Base-by-base conservation (phyloP, 2,113 vertebrate species). In the Porphyrio hochstetteri region DNA sequence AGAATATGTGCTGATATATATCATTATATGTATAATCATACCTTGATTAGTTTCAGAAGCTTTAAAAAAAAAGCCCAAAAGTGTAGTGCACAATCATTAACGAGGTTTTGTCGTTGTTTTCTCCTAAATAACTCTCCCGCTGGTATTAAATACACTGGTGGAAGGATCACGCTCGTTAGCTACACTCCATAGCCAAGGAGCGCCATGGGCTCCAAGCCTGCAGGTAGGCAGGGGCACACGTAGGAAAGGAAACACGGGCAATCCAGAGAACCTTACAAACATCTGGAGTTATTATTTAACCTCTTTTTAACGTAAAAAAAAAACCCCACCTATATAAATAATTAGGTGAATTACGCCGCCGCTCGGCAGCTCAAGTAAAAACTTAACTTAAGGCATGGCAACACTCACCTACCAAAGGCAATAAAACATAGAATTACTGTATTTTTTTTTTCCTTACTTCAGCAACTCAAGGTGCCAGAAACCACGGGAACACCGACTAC, bases 351-450 rank as follows among this genome's bases (percentile, higher is more conserved):
- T 57, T 38, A 68, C 20, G 21, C 28, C 42, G 57, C 5, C 15
- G 11, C 25, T 24, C 5, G 5, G 20, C 9, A 18, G 21, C 40
- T 70, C 40, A 25, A n/a, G 16, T 18, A 53, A 75, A 88, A 38
- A 9, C 0, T 0, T 40, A 35, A 9, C 0, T 0, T 40, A 38
- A 84, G 52, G 23, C 38, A 25, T 0, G 29, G 24, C 7, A 60
- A 18, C 42, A 42, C 13, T 27, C 57, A 55, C 9, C 44, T 13
- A 72, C 38, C 15, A 4, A 4, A 33, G 48, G 48, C 19, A 12
- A 52, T n/a, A 76, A 16, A n/a, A 11, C 20, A 11, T 1, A 27
- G 4, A 29, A 42, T 28, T 40, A 70, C 13, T 60, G 0, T 29
- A 48, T 56, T 7, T 80, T 56, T 50, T 40, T 46, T 46, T 18